Base-by-base conservation (phyloP, 2,113 vertebrate genomes). In the Bambusicola thoracicus region DNA sequence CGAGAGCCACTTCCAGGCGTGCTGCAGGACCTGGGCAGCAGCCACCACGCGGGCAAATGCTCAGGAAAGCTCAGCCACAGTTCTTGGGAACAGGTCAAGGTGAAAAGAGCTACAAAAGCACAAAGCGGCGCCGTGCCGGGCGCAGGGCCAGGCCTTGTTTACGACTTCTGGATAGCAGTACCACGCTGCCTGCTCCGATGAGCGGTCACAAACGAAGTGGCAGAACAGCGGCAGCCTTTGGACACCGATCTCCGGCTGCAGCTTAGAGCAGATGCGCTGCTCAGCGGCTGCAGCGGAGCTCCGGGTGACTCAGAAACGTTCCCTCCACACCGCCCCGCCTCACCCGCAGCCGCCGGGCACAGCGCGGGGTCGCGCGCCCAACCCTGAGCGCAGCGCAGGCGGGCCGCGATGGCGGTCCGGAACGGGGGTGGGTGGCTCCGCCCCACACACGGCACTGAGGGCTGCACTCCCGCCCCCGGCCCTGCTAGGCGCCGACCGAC, bases 71-170 rank as follows among this genome's bases (percentile, higher is more conserved):
- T 82, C 73, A 86, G 90, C 59, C 74, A 24, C 74, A 53, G 65
- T 87, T 93, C 89, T 87, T 90, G 91, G 92, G 87, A 93, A 25
- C 91, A 58, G 92, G 77, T 92, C 87, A 77, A 69, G 82, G 74
- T 40, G 90, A 56, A 11, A n/a, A 68, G 88, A 92, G 86, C 82
- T 91, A 83, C 59, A 62, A 11, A 61, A 59, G 85, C 77, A 63
- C 73, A 81, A 32, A 29, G 2, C 4, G 4, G 78, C 79, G 59
- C 65, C 84, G 40, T 40, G 38, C 82, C 43, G 92, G 92, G 94
- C 79, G 0, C 81, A 3, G 68, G 38, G 72, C 92, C 93, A 81
- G 69, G 21, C 81, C 70, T 62, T 73, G 32, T 34, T 67, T 20
- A 38, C 29, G 19, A 65, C 89, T 96, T 92, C 90, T 89, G 49